These are phyloP conservation scores for Poeciliopsis paucimaculata DNA, from an alignment of 2,797 vertebrate genomes.

Conservation along the genomic window DNA sequence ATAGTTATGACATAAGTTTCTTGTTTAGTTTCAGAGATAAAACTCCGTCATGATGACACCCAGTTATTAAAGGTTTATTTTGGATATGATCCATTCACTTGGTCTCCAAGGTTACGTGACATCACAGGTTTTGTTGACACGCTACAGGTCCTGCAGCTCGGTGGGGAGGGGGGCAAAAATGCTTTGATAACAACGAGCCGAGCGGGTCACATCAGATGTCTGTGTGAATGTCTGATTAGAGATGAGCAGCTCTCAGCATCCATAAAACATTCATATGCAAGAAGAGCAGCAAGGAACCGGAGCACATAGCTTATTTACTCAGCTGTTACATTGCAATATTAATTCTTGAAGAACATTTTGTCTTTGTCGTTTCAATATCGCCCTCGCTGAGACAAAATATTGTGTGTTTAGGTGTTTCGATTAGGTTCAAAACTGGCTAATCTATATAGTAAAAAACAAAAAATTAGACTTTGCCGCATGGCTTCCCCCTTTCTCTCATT, in stretches of 20 bases:
- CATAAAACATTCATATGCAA: conserved; percentile 21
- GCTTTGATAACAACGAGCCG: conserved; percentile 8
- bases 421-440: not conserved
- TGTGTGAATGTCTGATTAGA: conserved; percentile 10
- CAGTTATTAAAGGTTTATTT: not conserved
- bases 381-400: not conserved
- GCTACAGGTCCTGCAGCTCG: not conserved
- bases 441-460: not conserved
- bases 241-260: not conserved
- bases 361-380: not conserved
- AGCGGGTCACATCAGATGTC: conserved; percentile 12
- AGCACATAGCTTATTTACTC: not conserved
- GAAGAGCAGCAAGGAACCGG: not conserved
- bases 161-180: no score
- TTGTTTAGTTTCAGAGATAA: not conserved
- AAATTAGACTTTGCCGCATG: not conserved
- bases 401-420: not conserved
- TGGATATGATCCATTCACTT: not conserved
- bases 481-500: no score
- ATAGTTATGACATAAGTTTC: not conserved
- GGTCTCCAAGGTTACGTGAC: not conserved
- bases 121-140: not conserved
- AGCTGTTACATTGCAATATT: not conserved
- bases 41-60: not conserved
- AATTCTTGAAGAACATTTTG: no score